A percentile compares a stretch with the other conserved stretches of the same genome.
These are phyloP conservation scores for Diplodus sargus DNA, from an alignment of 2,797 vertebrate species.

Conservation along the genomic window DNA sequence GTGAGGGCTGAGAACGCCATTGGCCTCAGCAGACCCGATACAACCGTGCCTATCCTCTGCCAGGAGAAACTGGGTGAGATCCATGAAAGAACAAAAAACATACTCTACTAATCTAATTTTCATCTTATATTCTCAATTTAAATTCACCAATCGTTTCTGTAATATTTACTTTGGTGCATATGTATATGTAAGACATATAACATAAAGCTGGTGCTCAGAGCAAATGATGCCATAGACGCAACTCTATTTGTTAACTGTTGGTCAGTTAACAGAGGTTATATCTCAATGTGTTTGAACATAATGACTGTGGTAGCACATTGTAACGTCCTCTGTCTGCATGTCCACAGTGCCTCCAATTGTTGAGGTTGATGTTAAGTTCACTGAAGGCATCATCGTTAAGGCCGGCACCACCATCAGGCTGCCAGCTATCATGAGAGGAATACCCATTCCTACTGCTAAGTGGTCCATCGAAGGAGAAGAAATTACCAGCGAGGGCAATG, in stretches of 20 bases:
- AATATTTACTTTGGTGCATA: background rate
- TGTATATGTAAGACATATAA: background rate
- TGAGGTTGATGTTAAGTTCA: slow-evolving; percentile 95
- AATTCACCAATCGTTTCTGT: background rate
- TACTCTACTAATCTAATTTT: background rate
- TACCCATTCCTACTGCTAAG: slow-evolving; percentile 93
- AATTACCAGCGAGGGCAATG: slow-evolving; percentile 90
- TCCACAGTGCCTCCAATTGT: slow-evolving; percentile 92
- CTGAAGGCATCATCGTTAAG: slow-evolving; percentile 97
- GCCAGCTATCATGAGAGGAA: slow-evolving; percentile 97
- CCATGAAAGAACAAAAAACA: background rate
- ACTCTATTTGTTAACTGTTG: background rate
- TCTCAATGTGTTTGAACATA: background rate
- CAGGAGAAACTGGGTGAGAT: slow-evolving; percentile 96
- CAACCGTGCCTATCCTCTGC: slow-evolving; percentile 97
- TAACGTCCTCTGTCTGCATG: slow-evolving; percentile 33
- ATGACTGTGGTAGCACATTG: background rate
- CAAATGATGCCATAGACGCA: background rate
- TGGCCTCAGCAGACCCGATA: slow-evolving; percentile 96
- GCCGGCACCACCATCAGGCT: slow-evolving; percentile 95
- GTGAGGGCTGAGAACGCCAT: slow-evolving; percentile 96
- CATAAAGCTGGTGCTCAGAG: background rate
- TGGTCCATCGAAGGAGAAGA: slow-evolving; percentile 93
- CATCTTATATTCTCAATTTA: background rate
- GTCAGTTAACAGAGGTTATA: background rate